Base-by-base conservation (phyloP, 2,888 invertebrate genomes). In the Acrobasis repandana region DNA sequence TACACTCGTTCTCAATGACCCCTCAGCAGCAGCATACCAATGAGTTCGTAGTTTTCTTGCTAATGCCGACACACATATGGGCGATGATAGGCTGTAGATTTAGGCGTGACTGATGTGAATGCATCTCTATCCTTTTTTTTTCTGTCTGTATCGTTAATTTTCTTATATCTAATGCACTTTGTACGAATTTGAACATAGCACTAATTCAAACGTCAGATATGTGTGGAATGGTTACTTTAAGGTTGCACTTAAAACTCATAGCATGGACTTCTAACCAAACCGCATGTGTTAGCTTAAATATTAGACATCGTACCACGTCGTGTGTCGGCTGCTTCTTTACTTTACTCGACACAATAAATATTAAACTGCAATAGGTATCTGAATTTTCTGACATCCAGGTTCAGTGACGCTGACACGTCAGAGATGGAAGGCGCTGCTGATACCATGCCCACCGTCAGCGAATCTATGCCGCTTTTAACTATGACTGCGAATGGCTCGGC, bases 401-500 rank as follows among this genome's bases (percentile, higher is more conserved):
- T 89, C 65, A 85, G 84, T 16, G 90, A 89, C 60, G 90, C 92
- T 0, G 92, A 93, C 65, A 93, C 92, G 0, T 93, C 92, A 0
- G 90, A 91, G 69, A 85, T 90, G 83, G 91, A 88, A 54, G 89
- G 88, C 16, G 86, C 80, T 0, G 87, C 90, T 0, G 88, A 90
- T 68, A 82, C 90, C 0, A 85, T 86, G 86, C 90, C 91, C 0
- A 77, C 83, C 0, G 87, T 86, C 28, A 90, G 88, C 69, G 91
- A 91, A 67, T 88, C 89, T 0, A 79, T 90, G 85, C 92, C 92
- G 3, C 66, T 90, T 34, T 82, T 91, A 50, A 75, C 85, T 0
- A 80, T 90, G 82, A 68, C 83, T 0, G 78, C 88, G 1, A 93
- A 92, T 67, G 91, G 92, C 6, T 80, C 90, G 1, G 85, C 87